Evolutionary conservation across 1,140 invertebrate genomes (phyloP), one percentile per base, ranked within the genome.

Genomic region (Parapsyche elsis): DNA sequence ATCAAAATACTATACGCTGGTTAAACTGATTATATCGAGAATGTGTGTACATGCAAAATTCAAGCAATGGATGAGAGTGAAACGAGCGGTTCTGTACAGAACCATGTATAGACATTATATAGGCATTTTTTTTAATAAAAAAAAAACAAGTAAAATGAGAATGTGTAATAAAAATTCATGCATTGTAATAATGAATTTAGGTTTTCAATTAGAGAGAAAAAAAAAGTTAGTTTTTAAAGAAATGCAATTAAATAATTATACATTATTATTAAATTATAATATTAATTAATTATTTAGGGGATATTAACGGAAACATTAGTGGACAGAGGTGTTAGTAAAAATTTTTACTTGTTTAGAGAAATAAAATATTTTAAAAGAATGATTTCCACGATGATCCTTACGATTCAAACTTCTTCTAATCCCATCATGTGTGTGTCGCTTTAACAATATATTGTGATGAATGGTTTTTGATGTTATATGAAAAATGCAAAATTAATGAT

Each of bases 401-500:
- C 71, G 79, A 79, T 64, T 80, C 38, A 46, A 57, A 81, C 77
- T 83, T 75, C 49, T 78, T 81, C 64, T 82, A 80, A 78, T 81
- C 80, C 79, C 80, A 83, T 83, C 80, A 83, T 83, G 61, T 79
- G 82, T 83, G 81, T 83, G 82, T 83, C 79, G 80, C 82, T 80
- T 80, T 83, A 81, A 80, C 79, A 80, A 80, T 76, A 73, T 83
- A 79, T 80, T 83, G 82, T 83, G 80, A 83, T 83, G 82, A 81
- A 81, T 83, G 82, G 82, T 83, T 83, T 78, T 83, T 83, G 82
- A 81, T 83, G 82, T 83, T 83, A 81, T 49, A 83, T 81, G 78
- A 83, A 67, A 67, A 83, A 83, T 81, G 82, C 82, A 83, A 78
- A 83, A 83, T 81, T 81, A 81, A 81, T 78, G 59, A 81, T 83